Conservation (phyloP, 2,113 vertebrate species). For the Myotis davidii region DNA sequence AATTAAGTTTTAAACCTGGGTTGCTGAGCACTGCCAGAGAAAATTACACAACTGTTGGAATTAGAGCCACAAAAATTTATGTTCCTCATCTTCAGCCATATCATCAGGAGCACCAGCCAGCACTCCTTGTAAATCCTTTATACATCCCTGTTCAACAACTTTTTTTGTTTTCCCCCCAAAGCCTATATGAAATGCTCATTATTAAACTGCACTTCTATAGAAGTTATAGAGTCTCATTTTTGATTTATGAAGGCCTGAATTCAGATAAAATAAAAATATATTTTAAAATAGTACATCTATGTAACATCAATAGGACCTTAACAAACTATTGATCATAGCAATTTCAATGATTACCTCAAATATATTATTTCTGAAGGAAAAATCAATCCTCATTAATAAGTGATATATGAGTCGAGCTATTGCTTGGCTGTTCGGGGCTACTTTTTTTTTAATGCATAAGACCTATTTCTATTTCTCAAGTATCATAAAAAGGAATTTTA, state of each 20-base stretch:
- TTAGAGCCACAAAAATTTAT: constrained; percentile 12
- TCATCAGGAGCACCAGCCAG: not conserved
- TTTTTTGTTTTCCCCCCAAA: fast-evolving
- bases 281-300: not conserved
- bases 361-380: not conserved
- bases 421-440: not conserved
- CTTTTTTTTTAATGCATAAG: not conserved
- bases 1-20: constrained; percentile 24
- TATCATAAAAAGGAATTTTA: not conserved
- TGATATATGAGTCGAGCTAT: not conserved
- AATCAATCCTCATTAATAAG: not conserved
- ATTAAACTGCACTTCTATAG: not conserved
- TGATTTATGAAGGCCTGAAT: not conserved
- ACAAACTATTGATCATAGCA: not conserved
- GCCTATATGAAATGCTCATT: not conserved
- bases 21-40: constrained; percentile 18
- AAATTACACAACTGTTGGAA: constrained; percentile 36
- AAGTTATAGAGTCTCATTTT: not conserved
- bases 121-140: not conserved
- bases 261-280: not conserved
- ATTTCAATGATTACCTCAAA: not conserved
- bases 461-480: not conserved
- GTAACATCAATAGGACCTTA: not conserved
- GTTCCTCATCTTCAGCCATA: not conserved
- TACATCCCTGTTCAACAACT: not conserved